Evolutionary conservation across 2,888 invertebrate genomes (phyloP).

Genomic region (Corbicula japonica): DNA sequence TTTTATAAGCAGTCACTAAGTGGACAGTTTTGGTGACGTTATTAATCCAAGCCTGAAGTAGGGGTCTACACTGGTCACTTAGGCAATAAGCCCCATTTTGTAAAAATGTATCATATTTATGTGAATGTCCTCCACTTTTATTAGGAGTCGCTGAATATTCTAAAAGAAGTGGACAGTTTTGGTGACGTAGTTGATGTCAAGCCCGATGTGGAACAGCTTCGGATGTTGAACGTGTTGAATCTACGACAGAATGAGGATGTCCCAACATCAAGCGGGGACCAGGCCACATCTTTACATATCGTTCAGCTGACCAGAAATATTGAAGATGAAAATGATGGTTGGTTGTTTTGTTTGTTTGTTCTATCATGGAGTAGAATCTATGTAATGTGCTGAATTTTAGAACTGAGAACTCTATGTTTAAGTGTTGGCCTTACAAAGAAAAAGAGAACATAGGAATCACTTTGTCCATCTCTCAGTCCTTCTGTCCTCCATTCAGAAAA

Average conservation of each 20-base stretch:
- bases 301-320: constrained; percentile 13
- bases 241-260: constrained; percentile 26
- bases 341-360: too few relatives aligned
- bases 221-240: constrained; percentile 63
- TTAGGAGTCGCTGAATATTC: constrained; percentile 31
- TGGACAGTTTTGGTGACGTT: too few relatives aligned
- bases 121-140: neutral
- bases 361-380: too few relatives aligned
- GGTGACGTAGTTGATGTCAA: constrained; percentile 71
- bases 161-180: constrained; percentile 44
- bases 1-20: too few relatives aligned
- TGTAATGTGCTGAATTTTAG: too few relatives aligned
- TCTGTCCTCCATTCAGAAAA: too few relatives aligned
- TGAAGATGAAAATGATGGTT: constrained; percentile 14
- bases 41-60: too few relatives aligned
- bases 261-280: constrained; percentile 11
- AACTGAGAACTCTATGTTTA: too few relatives aligned
- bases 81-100: neutral
- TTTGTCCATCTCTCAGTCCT: too few relatives aligned
- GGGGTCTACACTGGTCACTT: too few relatives aligned
- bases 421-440: too few relatives aligned
- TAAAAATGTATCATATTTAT: neutral
- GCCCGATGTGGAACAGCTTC: constrained; percentile 69
- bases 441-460: too few relatives aligned
- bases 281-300: constrained; percentile 17